Conservation (phyloP, 1,140 invertebrate species). For the Batillaria attramentaria region DNA sequence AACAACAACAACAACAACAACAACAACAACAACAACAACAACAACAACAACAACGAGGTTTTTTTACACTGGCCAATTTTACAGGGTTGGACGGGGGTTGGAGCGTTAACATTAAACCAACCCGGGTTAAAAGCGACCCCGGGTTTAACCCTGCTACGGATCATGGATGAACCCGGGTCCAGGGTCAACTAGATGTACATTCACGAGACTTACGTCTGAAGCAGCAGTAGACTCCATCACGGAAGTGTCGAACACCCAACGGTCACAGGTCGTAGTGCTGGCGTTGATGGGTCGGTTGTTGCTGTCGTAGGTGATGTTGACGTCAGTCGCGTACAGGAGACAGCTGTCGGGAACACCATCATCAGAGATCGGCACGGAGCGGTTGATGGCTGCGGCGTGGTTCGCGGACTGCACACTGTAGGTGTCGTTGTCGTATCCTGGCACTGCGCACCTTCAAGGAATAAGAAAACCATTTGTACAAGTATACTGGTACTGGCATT, state of each 20-base stretch:
- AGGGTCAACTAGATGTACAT: neutral
- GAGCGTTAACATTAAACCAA: no score
- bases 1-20: neutral
- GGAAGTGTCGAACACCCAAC: slow-evolving; percentile 52
- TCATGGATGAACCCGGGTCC: no score
- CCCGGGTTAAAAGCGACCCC: no score
- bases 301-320: slow-evolving; percentile 18
- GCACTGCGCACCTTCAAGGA: slow-evolving; percentile 52
- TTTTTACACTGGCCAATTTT: neutral
- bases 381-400: slow-evolving; percentile 41
- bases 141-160: no score
- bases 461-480: no score
- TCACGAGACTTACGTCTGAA: slow-evolving; percentile 39
- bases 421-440: slow-evolving; percentile 52
- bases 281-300: slow-evolving; percentile 21
- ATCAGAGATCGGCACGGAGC: slow-evolving; percentile 37
- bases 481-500: no score
- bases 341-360: slow-evolving; percentile 41
- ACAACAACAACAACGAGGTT: neutral
- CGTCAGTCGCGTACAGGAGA: slow-evolving; percentile 30
- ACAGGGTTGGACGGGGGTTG: neutral
- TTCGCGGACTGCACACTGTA: slow-evolving; percentile 41
- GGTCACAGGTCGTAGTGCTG: slow-evolving; percentile 34
- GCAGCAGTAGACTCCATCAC: slow-evolving; percentile 44
- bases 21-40: neutral